Evolutionary conservation across 2,888 invertebrate genomes (phyloP).

Genomic region (Cryptus viduatorius): DNA sequence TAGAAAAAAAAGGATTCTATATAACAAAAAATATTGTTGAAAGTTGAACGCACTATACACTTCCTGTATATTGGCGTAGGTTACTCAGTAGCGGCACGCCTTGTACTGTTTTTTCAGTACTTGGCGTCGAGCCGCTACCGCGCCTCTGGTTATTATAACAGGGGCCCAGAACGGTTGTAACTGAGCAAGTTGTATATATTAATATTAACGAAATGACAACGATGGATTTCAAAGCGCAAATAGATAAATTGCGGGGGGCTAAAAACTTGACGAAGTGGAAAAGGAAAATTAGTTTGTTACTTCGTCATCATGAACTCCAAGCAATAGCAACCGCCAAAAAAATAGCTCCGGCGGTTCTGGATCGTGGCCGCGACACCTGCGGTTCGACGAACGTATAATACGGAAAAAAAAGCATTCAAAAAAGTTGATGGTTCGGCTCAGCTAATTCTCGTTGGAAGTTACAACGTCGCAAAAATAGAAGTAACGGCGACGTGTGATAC

Average conservation of each 20-base stretch:
- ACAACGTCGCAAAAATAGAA: neutral
- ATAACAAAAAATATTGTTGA: too few relatives aligned
- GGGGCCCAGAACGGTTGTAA: neutral
- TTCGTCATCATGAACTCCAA: neutral
- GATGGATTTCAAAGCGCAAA: neutral
- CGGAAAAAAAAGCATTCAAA: neutral
- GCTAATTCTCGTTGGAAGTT: neutral
- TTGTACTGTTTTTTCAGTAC: too few relatives aligned
- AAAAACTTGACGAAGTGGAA: neutral
- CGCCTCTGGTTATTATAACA: too few relatives aligned
- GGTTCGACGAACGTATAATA: neutral
- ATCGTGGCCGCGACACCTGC: neutral
- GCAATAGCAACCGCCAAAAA: neutral
- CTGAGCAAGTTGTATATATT: neutral
- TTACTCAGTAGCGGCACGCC: too few relatives aligned
- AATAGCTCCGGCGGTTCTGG: neutral
- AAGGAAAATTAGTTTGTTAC: neutral
- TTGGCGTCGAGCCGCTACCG: too few relatives aligned
- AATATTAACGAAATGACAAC: neutral
- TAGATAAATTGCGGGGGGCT: neutral
- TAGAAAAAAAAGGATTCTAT: too few relatives aligned
- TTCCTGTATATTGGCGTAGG: too few relatives aligned
- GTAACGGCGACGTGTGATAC: neutral
- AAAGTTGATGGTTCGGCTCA: neutral
- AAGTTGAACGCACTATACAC: too few relatives aligned